Conservation (phyloP, 2,797 vertebrate species). For the Chiloscyllium punctatum region DNA sequence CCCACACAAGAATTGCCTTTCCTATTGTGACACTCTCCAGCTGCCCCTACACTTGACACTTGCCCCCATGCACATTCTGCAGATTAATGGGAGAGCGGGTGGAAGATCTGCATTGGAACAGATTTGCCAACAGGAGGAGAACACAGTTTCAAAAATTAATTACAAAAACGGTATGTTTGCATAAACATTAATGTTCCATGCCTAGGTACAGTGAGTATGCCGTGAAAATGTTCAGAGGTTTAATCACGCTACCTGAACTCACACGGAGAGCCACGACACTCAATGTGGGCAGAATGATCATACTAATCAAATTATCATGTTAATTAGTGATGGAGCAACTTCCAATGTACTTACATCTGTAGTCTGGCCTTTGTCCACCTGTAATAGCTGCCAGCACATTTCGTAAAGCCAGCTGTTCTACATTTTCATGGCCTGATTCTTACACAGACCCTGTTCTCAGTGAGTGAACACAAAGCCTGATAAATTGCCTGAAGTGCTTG, state of each 20-base stretch:
- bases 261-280: background rate
- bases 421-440: background rate
- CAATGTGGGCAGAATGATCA: background rate
- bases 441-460: background rate
- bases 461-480: background rate
- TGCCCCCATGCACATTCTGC: background rate
- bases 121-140: background rate
- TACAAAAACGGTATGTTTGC: background rate
- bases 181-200: background rate
- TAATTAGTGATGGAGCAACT: background rate
- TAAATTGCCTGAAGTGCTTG: background rate
- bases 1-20: background rate
- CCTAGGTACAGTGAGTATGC: background rate
- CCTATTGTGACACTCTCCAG: background rate
- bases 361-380: background rate
- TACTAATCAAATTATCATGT: background rate
- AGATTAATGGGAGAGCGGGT: background rate
- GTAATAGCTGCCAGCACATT: slow-evolving; percentile 11
- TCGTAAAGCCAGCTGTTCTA: background rate
- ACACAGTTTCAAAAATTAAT: background rate
- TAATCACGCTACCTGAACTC: background rate
- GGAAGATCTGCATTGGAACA: background rate
- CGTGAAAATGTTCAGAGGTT: background rate
- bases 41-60: background rate
- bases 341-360: slow-evolving; percentile 10